phyloP scores from a whole-genome alignment of 2,113 vertebrate genomes.

The Penelope pileata region DNA sequence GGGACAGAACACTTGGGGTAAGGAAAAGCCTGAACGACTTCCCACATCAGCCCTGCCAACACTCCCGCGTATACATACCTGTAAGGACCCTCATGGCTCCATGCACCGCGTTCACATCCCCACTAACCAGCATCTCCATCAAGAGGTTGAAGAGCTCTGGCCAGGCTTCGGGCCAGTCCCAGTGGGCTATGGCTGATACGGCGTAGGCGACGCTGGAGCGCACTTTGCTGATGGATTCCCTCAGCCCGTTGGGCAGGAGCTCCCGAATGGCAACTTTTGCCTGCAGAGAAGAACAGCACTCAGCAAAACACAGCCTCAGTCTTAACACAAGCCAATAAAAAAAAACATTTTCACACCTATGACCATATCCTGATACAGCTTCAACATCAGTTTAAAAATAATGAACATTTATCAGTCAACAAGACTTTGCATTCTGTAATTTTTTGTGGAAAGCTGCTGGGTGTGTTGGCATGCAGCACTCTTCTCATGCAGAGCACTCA shows the following conservation, averaged over 20 bases:
- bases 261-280: constrained; percentile 94
- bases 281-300: constrained; percentile 59
- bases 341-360: neutral
- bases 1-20: rapidly evolving
- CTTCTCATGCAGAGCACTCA: neutral
- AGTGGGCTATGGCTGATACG: constrained; percentile 95
- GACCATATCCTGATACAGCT: neutral
- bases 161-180: constrained; percentile 99
- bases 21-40: neutral
- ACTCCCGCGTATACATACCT: constrained; percentile 70
- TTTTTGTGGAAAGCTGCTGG: neutral
- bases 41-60: rapidly evolving
- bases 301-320: neutral
- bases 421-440: rapidly evolving
- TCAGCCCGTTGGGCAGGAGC: constrained; percentile 90
- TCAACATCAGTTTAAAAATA: neutral
- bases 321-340: rapidly evolving
- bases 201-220: constrained; percentile 98
- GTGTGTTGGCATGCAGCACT: rapidly evolving
- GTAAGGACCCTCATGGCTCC: constrained; percentile 98
- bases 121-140: constrained; percentile 98
- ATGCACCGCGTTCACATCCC: constrained; percentile 92
- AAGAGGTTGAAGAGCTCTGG: constrained; percentile 94
- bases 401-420: neutral
- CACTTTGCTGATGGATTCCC: constrained; percentile 97